Evolutionary conservation across 35 echinoderm and acorn worm species (phyloP).

Genomic region (Stichopus chloronotus): DNA sequence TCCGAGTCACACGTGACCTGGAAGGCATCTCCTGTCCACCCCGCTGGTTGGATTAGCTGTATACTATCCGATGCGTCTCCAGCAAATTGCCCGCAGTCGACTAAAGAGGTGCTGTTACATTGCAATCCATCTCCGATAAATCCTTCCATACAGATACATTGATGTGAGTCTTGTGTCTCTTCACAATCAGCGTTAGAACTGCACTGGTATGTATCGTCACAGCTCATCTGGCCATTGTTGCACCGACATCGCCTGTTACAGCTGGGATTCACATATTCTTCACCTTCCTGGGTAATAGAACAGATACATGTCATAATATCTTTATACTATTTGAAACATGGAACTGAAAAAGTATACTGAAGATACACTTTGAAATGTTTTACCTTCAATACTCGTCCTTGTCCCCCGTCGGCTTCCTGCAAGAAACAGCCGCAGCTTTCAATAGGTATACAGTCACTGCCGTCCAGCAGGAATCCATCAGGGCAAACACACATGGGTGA

Average conservation of each 20-base stretch:
- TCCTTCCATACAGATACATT: neutral
- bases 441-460: neutral
- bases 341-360: neutral
- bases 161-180: neutral
- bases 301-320: too few species aligned
- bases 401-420: neutral
- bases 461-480: neutral
- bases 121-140: neutral
- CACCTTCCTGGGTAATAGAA: neutral
- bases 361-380: neutral
- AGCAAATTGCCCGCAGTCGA: neutral
- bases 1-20: neutral
- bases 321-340: neutral
- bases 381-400: neutral
- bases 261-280: neutral
- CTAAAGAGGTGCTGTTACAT: neutral
- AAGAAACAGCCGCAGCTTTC: neutral
- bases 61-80: neutral
- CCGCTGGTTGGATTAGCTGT: neutral
- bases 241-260: neutral
- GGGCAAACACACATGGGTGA: neutral
- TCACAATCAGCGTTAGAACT: neutral
- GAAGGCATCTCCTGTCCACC: neutral
- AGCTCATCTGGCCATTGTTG: neutral
- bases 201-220: neutral